Percentiles rank a stretch among this genome's conserved stretches.
phyloP scores from a whole-genome alignment of 2,797 vertebrate species.

The Anomalospiza imberbis region DNA sequence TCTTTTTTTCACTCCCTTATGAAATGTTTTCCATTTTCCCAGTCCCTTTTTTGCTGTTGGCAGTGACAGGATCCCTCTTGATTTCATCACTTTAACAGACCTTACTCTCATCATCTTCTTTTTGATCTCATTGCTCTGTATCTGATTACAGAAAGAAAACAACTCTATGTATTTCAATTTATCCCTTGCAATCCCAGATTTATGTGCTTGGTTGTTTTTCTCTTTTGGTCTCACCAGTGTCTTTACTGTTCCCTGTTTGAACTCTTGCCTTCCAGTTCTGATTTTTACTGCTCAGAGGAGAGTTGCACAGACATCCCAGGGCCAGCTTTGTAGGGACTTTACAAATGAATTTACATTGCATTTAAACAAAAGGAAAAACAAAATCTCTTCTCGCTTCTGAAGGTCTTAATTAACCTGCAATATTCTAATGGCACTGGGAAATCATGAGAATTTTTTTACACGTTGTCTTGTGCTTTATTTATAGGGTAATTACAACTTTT shows the following conservation, averaged over 20 bases:
- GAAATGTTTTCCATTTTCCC: slow-evolving; percentile 2
- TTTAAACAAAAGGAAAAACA: not conserved
- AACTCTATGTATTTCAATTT: slow-evolving; percentile 8
- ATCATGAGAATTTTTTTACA: not conserved
- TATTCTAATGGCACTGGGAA: not conserved
- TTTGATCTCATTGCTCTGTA: not conserved
- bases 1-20: not conserved
- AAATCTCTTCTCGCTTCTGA: not conserved
- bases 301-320: not conserved
- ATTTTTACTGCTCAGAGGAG: not conserved
- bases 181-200: not conserved
- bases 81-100: slow-evolving; percentile 13
- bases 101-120: not conserved
- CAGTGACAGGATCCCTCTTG: not conserved
- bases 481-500: slow-evolving; percentile 50
- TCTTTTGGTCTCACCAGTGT: not conserved
- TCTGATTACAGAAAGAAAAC: slow-evolving; percentile 22
- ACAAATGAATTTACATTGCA: not conserved
- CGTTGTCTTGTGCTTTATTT: slow-evolving; percentile 19
- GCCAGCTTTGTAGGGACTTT: not conserved
- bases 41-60: not conserved
- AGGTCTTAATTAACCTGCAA: not conserved
- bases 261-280: not conserved
- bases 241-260: not conserved
- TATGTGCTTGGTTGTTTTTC: slow-evolving; percentile 13